Conservation (phyloP, 2,113 vertebrate genomes). For the Takifugu flavidus region DNA sequence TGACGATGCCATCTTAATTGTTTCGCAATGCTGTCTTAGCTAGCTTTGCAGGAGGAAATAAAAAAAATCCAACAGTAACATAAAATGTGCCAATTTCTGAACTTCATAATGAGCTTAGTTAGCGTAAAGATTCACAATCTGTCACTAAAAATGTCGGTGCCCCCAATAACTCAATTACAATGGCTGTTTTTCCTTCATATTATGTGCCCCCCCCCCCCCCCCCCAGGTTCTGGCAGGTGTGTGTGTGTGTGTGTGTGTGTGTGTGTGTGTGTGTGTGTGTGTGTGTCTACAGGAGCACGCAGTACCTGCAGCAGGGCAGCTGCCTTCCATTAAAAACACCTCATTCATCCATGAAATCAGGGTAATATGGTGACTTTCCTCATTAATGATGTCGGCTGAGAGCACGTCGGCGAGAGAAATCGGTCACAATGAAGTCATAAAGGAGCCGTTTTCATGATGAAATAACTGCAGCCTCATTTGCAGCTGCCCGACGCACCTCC, state of each 20-base stretch:
- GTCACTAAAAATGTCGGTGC: slow-evolving; percentile 10
- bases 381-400: background rate
- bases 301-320: background rate
- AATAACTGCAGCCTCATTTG: slow-evolving; percentile 50
- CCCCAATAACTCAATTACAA: background rate
- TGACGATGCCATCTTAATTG: background rate
- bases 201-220: slow-evolving; percentile 16
- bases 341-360: background rate
- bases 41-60: no score
- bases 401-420: slow-evolving; percentile 23
- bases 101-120: slow-evolving; percentile 10
- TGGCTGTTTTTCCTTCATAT: no score
- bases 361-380: background rate
- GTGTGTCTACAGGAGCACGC: slow-evolving; percentile 1
- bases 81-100: slow-evolving; percentile 4
- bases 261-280: background rate
- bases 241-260: slow-evolving; percentile 1
- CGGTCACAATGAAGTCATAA: slow-evolving; percentile 31
- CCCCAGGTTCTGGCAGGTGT: slow-evolving; percentile 3
- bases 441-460: slow-evolving; percentile 46
- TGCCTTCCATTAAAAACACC: background rate
- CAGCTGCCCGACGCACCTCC: slow-evolving; percentile 19
- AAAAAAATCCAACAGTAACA: slow-evolving; percentile 6
- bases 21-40: background rate
- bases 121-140: slow-evolving; percentile 39